Conservation (phyloP, 2,888 invertebrate species). For the Aelia acuminata region DNA sequence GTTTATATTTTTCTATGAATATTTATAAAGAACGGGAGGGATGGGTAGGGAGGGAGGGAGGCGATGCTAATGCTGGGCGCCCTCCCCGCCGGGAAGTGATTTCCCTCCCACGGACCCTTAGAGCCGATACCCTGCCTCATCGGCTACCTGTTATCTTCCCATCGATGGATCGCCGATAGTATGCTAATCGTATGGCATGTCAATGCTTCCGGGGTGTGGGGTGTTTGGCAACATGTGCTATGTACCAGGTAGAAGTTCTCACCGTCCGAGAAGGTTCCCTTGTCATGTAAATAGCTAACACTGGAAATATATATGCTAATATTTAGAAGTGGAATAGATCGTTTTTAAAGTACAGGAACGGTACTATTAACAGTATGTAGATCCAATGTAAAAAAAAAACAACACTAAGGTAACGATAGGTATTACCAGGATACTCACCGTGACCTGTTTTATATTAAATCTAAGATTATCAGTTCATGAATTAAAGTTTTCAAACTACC, state of each 20-base stretch:
- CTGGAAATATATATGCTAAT: background rate
- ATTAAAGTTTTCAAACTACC: too few species aligned
- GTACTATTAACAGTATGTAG: background rate
- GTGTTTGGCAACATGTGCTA: background rate
- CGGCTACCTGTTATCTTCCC: conserved; percentile 26
- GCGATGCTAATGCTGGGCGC: background rate
- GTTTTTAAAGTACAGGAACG: background rate
- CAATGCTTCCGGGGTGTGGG: background rate
- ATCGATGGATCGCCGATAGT: conserved; percentile 40
- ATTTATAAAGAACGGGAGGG: background rate
- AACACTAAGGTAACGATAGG: too few species aligned
- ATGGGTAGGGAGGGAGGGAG: background rate
- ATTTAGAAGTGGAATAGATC: background rate
- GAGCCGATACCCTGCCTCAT: background rate
- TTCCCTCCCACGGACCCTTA: background rate
- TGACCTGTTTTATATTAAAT: too few species aligned
- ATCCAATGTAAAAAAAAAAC: too few species aligned
- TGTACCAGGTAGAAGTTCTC: background rate
- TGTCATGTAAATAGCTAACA: background rate
- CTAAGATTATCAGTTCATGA: too few species aligned
- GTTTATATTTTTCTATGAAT: conserved; percentile 48
- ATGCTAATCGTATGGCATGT: background rate
- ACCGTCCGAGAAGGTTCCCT: background rate
- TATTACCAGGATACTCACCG: too few species aligned
- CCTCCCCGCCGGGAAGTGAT: conserved; percentile 21